Conservation (phyloP, 2,113 vertebrate species). For the Cololabis saira region DNA sequence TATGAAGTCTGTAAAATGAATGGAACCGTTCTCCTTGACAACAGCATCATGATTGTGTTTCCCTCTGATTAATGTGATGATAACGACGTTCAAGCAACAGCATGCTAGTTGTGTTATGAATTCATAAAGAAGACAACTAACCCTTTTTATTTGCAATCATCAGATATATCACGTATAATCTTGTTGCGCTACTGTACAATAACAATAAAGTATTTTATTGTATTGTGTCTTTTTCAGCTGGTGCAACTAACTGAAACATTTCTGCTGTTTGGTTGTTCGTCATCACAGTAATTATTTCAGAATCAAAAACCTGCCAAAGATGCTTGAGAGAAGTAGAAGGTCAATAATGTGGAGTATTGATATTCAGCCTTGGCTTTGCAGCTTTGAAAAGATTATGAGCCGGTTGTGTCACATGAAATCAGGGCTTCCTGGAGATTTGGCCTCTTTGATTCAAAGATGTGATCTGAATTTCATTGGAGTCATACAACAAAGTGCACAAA, state of each 20-base stretch:
- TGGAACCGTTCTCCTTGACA: no score
- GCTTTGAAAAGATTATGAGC: conserved; percentile 70
- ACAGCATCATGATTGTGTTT: no score
- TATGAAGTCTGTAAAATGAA: no score
- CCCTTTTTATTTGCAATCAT: no score
- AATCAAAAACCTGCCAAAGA: conserved; percentile 47
- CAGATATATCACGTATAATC: no score
- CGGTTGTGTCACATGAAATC: conserved; percentile 72
- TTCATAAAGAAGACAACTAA: no score
- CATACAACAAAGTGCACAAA: conserved; percentile 36
- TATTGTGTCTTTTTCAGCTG: conserved; percentile 1
- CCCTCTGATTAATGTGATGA: no score
- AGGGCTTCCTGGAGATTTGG: conserved; percentile 55
- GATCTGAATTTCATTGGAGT: conserved; percentile 65
- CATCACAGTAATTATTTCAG: conserved; percentile 33
- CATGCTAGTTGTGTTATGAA: no score
- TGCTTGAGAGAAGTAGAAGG: conserved; percentile 51
- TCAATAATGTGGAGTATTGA: conserved; percentile 64
- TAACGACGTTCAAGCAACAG: no score
- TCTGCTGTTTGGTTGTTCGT: conserved; percentile 15
- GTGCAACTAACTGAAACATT: conserved; percentile 1
- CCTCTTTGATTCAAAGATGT: conserved; percentile 74
- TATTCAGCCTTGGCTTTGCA: conserved; percentile 61
- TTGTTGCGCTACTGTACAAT: no score
- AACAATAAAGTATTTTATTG: no score